A percentile compares a stretch with the other conserved stretches of the same genome.
These are phyloP conservation scores for Acridotheres tristis DNA, from an alignment of 2,797 vertebrate species.

Conservation along the genomic window DNA sequence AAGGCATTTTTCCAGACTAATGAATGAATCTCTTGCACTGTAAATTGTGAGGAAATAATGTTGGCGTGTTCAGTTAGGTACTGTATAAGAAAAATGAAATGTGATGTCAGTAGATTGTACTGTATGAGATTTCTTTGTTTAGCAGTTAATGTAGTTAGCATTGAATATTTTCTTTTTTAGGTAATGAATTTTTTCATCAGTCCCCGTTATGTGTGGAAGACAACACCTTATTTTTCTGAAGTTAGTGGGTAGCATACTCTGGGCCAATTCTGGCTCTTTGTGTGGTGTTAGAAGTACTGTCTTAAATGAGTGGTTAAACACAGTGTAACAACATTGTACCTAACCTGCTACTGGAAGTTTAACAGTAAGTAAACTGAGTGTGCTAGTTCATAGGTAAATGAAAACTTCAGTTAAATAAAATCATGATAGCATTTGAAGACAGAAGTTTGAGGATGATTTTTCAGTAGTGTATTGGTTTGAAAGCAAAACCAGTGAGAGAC, in stretches of 20 bases:
- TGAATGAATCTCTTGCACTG: neutral
- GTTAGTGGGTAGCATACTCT: neutral
- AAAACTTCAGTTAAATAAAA: neutral
- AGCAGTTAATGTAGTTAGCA: neutral
- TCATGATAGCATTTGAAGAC: neutral
- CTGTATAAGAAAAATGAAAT: neutral
- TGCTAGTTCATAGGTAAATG: neutral
- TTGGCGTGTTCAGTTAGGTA: neutral
- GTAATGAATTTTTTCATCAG: neutral
- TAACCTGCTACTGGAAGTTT: neutral
- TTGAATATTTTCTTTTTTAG: neutral
- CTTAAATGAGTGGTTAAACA: neutral
- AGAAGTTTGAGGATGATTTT: neutral
- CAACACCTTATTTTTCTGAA: neutral
- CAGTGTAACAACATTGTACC: rapidly evolving
- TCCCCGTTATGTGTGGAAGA: neutral
- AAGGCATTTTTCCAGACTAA: neutral
- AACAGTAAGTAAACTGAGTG: neutral
- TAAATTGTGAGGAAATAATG: neutral
- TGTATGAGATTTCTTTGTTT: neutral
- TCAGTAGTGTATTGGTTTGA: neutral
- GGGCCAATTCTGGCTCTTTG: neutral
- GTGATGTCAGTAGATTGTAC: neutral
- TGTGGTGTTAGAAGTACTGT: neutral
- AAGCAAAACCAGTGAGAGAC: no score